Evolutionary conservation across 1,140 invertebrate genomes (phyloP).

Genomic region (Dreissena polymorpha): DNA sequence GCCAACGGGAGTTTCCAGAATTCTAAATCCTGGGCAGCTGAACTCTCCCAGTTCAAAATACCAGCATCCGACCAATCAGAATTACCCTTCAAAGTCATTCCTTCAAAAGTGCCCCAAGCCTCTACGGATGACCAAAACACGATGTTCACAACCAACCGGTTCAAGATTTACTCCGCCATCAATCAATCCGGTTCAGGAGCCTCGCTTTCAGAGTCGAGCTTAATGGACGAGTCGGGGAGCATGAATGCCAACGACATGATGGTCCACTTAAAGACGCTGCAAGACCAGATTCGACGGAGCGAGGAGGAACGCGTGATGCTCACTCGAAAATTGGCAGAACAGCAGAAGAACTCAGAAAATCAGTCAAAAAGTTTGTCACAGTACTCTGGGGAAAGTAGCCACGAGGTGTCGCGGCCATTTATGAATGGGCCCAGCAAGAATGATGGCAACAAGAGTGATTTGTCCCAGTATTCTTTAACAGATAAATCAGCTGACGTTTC

Average conservation of each 20-base stretch:
- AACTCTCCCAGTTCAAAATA: slow-evolving; percentile 58
- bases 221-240: slow-evolving; percentile 29
- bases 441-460: slow-evolving; percentile 26
- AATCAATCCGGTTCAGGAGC: slow-evolving; percentile 18
- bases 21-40: slow-evolving; percentile 60
- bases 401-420: slow-evolving; percentile 46
- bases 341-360: slow-evolving; percentile 15
- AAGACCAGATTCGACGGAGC: slow-evolving; percentile 31
- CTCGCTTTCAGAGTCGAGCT: slow-evolving; percentile 28
- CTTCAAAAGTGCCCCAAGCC: not conserved
- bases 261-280: slow-evolving; percentile 40
- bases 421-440: slow-evolving; percentile 15
- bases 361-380: slow-evolving; percentile 20
- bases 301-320: slow-evolving; percentile 34
- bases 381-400: slow-evolving; percentile 30
- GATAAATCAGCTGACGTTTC: slow-evolving; percentile 50
- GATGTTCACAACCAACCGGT: slow-evolving; percentile 33
- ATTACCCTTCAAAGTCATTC: slow-evolving; percentile 35
- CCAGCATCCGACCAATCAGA: slow-evolving; percentile 49
- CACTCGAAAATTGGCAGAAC: slow-evolving; percentile 34
- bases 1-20: slow-evolving; percentile 55
- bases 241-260: slow-evolving; percentile 51
- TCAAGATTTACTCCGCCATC: slow-evolving; percentile 42
- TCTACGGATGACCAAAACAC: not conserved
- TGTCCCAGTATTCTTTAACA: slow-evolving; percentile 56